Conservation (phyloP, 2,888 invertebrate genomes). For the Bimastos eiseni region DNA sequence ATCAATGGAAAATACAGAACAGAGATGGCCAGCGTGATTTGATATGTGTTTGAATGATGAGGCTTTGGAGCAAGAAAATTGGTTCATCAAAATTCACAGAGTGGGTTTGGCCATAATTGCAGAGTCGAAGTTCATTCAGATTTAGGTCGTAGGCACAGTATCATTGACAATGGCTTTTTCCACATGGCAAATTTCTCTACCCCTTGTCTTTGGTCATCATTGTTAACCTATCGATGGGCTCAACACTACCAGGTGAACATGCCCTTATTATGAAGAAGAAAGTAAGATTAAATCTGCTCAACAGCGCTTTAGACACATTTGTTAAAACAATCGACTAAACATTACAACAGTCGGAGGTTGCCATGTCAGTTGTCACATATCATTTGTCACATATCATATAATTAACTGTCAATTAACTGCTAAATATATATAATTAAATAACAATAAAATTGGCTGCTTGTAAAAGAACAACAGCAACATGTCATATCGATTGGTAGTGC, state of each 20-base stretch:
- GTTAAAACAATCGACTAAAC: neutral
- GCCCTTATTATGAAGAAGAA: neutral
- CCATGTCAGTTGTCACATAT: neutral
- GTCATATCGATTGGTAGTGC: neutral
- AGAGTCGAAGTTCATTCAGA: too few relatives aligned
- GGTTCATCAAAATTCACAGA: neutral
- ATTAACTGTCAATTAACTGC: neutral
- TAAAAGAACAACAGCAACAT: neutral
- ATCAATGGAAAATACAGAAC: neutral
- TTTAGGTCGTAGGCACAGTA: neutral
- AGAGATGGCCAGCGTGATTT: neutral
- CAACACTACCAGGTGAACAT: neutral
- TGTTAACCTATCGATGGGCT: neutral
- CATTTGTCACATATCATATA: neutral
- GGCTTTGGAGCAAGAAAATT: neutral
- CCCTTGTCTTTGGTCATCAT: neutral
- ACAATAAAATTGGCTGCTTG: neutral
- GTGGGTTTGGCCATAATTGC: neutral
- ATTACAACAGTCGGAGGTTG: neutral
- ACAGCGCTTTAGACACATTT: neutral
- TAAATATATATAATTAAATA: conserved; percentile 5
- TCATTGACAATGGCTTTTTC: neutral
- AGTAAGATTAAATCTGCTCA: too few relatives aligned
- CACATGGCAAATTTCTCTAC: neutral
- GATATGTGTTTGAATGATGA: neutral